Conservation (phyloP, 2,888 invertebrate genomes). For the Schrankia costaestrigalis region DNA sequence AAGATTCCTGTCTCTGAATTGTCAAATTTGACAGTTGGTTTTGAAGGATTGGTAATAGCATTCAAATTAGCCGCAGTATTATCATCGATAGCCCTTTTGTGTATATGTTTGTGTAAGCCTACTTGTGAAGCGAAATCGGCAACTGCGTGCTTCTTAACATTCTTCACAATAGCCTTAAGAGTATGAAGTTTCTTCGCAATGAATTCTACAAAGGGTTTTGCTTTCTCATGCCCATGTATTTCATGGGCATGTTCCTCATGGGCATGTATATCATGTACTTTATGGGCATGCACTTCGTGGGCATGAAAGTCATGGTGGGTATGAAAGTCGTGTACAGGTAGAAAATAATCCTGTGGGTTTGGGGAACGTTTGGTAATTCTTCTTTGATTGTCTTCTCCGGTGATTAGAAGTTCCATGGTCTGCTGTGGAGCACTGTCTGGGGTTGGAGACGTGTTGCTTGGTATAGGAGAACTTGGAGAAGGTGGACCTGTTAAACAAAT, state of each 20-base stretch:
- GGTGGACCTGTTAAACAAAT: conserved; percentile 15
- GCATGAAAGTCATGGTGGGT: too few relatives aligned
- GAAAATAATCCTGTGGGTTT: conserved; percentile 5
- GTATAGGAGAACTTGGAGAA: conserved; percentile 8
- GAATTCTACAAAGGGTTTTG: conserved; percentile 7
- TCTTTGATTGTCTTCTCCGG: conserved; percentile 22
- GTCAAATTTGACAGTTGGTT: background rate
- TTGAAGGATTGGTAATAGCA: background rate
- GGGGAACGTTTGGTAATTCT: conserved; percentile 17
- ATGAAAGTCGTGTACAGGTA: conserved; percentile 1
- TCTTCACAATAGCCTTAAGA: conserved; percentile 15
- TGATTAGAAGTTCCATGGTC: conserved; percentile 33
- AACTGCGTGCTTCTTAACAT: conserved; percentile 15
- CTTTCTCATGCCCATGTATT: conserved; percentile 9
- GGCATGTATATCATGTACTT: too few relatives aligned
- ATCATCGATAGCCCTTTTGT: conserved; percentile 16
- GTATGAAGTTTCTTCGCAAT: conserved; percentile 8
- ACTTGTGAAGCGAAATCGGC: conserved; percentile 5
- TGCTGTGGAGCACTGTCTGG: conserved; percentile 14
- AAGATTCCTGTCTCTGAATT: too few relatives aligned
- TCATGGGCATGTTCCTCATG: too few relatives aligned
- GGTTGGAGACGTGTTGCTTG: conserved; percentile 16
- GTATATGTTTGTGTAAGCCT: conserved; percentile 13
- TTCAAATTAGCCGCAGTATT: conserved; percentile 2
- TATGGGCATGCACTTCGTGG: too few relatives aligned